Base-by-base conservation (phyloP, 2,888 invertebrate genomes). In the Pheosia gnoma region DNA sequence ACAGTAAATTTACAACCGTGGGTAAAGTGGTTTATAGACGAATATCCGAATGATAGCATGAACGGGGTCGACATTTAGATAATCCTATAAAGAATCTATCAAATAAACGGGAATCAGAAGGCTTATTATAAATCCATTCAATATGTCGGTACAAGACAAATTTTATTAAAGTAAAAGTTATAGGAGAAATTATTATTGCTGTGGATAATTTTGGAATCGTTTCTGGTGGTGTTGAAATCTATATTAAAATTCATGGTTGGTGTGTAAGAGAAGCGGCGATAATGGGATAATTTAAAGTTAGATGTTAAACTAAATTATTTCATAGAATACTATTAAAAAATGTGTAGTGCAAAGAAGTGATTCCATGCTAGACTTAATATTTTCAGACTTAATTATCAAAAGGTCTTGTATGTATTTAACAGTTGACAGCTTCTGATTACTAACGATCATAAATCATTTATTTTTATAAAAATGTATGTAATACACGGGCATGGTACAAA, bases 61-160 rank as follows among this genome's bases (percentile, higher is more conserved):
- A 13, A 59, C 63, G 53, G 47, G 56, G 63, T 38, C 63, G 58
- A 74, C 51, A 61, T 59, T 67, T 2, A 52, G 67, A 68, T 75
- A 70, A 75, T 77, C 75, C 66, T 66, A 55, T 67, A 72, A 77
- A 74, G 70, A 68, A 75, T 77, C 68, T 70, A 65, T 63, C 75
- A 72, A 65, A 68, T 68, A 51, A 53, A 65, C 8, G 56, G 59
- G 77, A 72, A 62, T 77, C 64, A 72, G 61, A 66, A 55, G 66
- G 61, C 75, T 74, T 75, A 75, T 71, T 77, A 77, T 65, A 77
- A 71, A 74, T 57, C 65, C 66, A 77, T 75, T 63, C 60, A 41
- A 56, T 53, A 64, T 43, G 63, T 61, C 51, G 63, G 62, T 65
- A 58, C 45, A 43, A 53, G 47, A 53, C 53, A 63, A 56, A 67